Conservation (phyloP, 92 coral and sea anemone genomes). For the Porites cylindrica region DNA sequence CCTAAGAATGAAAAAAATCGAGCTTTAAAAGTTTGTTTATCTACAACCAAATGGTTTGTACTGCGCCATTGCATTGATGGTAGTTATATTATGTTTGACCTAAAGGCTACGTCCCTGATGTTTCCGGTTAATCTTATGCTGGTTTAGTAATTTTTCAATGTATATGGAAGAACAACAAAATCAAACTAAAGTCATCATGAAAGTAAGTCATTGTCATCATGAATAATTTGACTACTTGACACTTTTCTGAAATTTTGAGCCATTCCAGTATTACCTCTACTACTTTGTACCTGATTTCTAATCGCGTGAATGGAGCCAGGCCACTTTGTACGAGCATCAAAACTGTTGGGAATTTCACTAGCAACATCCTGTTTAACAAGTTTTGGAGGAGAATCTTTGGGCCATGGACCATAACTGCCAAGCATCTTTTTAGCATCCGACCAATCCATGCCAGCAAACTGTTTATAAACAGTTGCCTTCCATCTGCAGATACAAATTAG, state of each 20-base stretch:
- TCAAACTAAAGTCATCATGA: no score
- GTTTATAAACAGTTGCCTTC: constrained; percentile 77
- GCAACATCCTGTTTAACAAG: constrained; percentile 31
- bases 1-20: constrained; percentile 32
- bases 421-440: constrained; percentile 66
- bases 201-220: no score
- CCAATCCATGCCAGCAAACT: constrained; percentile 67
- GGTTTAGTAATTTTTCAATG: no score
- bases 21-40: not conserved
- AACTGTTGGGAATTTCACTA: constrained; percentile 62
- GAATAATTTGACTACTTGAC: no score
- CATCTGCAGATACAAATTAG: constrained; percentile 54
- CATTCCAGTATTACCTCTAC: no score
- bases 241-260: no score
- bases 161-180: no score
- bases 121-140: no score
- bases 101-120: no score
- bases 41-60: no score
- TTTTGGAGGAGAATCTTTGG: constrained; percentile 60
- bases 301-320: constrained; percentile 91
- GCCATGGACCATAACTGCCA: constrained; percentile 75
- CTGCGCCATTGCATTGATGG: no score
- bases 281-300: constrained; percentile 73
- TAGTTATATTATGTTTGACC: no score
- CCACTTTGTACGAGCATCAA: constrained; percentile 85